These are phyloP conservation scores for Alosa alosa DNA, from an alignment of 2,113 vertebrate genomes.

Conservation along the genomic window DNA sequence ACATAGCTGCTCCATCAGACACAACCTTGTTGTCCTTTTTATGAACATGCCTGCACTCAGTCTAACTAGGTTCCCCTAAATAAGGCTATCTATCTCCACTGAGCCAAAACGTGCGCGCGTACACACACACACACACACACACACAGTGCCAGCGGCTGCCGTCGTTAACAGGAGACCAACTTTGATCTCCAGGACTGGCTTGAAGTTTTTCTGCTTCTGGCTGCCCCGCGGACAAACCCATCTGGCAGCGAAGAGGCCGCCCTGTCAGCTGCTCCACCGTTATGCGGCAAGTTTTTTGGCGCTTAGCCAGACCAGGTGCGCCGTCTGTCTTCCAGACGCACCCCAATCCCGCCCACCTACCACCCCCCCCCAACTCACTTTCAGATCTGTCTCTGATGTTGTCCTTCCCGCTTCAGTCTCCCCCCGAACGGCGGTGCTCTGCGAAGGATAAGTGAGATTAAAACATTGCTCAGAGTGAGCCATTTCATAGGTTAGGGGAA, in stretches of 20 bases:
- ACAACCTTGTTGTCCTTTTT: slow-evolving; percentile 42
- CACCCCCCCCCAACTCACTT: neutral
- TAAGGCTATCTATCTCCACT: slow-evolving; percentile 52
- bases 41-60: slow-evolving; percentile 21
- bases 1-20: slow-evolving; percentile 25
- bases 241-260: slow-evolving; percentile 35
- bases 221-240: slow-evolving; percentile 31
- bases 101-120: neutral
- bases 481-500: neutral
- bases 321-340: neutral
- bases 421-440: too few species aligned
- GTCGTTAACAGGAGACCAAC: slow-evolving; percentile 41
- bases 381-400: neutral
- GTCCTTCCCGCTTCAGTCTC: neutral
- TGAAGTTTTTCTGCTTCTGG: slow-evolving; percentile 44
- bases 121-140: slow-evolving; percentile 2
- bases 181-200: slow-evolving; percentile 57
- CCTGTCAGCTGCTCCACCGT: neutral
- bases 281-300: neutral
- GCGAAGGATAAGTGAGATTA: neutral
- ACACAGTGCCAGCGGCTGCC: slow-evolving; percentile 29
- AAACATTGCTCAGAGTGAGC: neutral
- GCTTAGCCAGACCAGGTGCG: slow-evolving; percentile 25
- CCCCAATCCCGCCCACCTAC: neutral
- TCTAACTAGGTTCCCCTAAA: slow-evolving; percentile 41